Percentiles rank a stretch among this genome's conserved stretches.
These are phyloP conservation scores for Drosophila nigromelanica DNA, from an alignment of 1,140 invertebrate genomes.

Conservation along the genomic window DNA sequence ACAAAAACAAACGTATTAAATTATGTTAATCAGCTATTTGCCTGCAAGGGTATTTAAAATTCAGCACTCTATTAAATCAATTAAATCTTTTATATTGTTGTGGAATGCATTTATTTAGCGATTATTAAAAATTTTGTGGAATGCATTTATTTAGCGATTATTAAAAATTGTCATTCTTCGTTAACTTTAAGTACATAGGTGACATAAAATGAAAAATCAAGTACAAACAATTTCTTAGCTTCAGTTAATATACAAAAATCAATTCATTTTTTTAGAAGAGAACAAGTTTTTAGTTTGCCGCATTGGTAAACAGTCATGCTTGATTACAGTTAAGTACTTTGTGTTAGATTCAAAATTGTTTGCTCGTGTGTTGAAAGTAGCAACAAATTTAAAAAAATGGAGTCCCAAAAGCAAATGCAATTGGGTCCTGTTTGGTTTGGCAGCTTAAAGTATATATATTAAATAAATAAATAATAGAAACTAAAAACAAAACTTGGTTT, in stretches of 20 bases:
- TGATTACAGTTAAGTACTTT: slow-evolving; percentile 27
- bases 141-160: slow-evolving; percentile 58
- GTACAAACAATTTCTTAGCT: slow-evolving; percentile 24
- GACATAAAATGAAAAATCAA: slow-evolving; percentile 18
- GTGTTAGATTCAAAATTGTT: slow-evolving; percentile 14
- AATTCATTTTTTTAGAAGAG: slow-evolving; percentile 9
- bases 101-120: no score
- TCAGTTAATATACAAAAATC: slow-evolving; percentile 44
- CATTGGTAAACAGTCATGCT: slow-evolving; percentile 18
- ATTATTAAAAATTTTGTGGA: no score
- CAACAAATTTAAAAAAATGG: neutral
- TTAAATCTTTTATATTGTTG: neutral
- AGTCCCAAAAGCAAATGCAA: neutral
- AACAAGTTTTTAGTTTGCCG: slow-evolving; percentile 21
- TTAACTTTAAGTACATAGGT: slow-evolving; percentile 28
- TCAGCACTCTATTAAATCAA: no score
- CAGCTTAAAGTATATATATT: slow-evolving; percentile 1
- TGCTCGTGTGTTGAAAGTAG: slow-evolving; percentile 12
- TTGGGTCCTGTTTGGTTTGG: slow-evolving; percentile 23
- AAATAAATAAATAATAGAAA: slow-evolving; percentile 24
- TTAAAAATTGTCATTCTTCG: slow-evolving; percentile 35
- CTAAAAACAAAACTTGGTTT: slow-evolving; percentile 22
- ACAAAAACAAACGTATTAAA: no score
- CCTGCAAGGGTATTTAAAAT: no score
- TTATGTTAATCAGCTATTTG: no score